Percentiles rank a stretch among this genome's conserved stretches.
These are phyloP conservation scores for Glyphotaelius pellucidus DNA, from an alignment of 2,888 invertebrate genomes.

Conservation along the genomic window DNA sequence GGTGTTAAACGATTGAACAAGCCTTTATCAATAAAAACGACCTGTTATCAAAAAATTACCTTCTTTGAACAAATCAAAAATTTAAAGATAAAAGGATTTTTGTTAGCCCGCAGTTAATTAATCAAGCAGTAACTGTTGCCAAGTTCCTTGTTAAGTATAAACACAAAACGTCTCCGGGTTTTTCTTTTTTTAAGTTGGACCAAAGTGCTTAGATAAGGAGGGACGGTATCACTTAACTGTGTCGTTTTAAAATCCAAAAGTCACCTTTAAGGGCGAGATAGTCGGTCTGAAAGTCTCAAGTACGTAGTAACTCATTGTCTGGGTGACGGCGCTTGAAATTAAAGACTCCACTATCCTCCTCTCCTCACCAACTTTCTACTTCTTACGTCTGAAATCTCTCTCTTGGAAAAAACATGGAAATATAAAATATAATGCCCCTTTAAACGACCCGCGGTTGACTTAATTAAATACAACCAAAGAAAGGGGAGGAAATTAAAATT, in stretches of 20 bases:
- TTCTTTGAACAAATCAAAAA: neutral
- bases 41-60: no score
- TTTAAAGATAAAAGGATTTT: neutral
- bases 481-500: slow-evolving; percentile 19
- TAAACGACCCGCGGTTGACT: slow-evolving; percentile 31
- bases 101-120: neutral
- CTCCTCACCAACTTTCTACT: slow-evolving; percentile 32
- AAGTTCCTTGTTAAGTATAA: slow-evolving; percentile 32
- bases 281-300: slow-evolving; percentile 32
- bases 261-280: slow-evolving; percentile 39
- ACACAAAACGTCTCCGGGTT: slow-evolving; percentile 7
- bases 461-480: slow-evolving; percentile 24
- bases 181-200: slow-evolving; percentile 15
- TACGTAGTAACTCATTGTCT: slow-evolving; percentile 54
- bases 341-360: slow-evolving; percentile 43
- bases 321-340: slow-evolving; percentile 55
- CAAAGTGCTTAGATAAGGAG: slow-evolving; percentile 36
- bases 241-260: slow-evolving; percentile 43
- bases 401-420: slow-evolving; percentile 29
- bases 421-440: slow-evolving; percentile 24
- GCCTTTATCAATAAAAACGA: no score
- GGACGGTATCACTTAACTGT: slow-evolving; percentile 35
- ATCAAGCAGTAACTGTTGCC: slow-evolving; percentile 7
- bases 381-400: slow-evolving; percentile 21
- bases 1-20: neutral